Conservation (phyloP, 2,113 vertebrate genomes). For the Callopanchax toddi region DNA sequence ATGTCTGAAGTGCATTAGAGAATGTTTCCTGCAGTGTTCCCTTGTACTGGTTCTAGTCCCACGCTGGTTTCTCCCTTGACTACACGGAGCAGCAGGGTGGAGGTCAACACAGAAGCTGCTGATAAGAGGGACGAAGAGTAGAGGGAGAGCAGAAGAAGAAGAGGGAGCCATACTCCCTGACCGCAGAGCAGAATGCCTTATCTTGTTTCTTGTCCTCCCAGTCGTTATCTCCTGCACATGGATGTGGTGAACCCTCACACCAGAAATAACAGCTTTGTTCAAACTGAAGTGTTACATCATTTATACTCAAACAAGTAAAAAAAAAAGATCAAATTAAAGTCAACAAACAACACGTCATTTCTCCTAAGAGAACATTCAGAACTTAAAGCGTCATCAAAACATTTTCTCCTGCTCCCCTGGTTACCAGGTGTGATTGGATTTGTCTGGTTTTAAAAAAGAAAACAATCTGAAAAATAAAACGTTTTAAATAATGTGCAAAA, state of each 20-base stretch:
- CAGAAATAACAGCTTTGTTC: slow-evolving; percentile 21
- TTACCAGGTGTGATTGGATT: too few relatives aligned
- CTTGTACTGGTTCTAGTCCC: slow-evolving; percentile 52
- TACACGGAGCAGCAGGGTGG: slow-evolving; percentile 62
- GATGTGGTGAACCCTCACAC: slow-evolving; percentile 31
- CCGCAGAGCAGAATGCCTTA: slow-evolving; percentile 69
- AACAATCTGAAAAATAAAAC: too few relatives aligned
- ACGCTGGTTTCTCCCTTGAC: slow-evolving; percentile 52
- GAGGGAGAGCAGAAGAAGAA: slow-evolving; percentile 47
- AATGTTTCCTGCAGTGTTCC: slow-evolving; percentile 37
- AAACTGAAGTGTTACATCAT: slow-evolving; percentile 8
- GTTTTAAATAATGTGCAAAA: too few relatives aligned
- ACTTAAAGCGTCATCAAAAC: neutral
- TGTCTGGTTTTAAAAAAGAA: too few relatives aligned
- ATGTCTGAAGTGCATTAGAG: slow-evolving; percentile 7
- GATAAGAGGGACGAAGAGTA: slow-evolving; percentile 68
- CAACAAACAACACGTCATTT: neutral
- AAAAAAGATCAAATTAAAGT: neutral
- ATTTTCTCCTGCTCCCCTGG: too few relatives aligned
- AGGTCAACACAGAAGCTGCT: slow-evolving; percentile 64
- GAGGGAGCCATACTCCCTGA: slow-evolving; percentile 64
- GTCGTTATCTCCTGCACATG: slow-evolving; percentile 62
- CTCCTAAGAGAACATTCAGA: too few relatives aligned
- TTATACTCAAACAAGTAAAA: neutral
- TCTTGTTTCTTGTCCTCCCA: slow-evolving; percentile 70